phyloP scores from a whole-genome alignment of 2,797 vertebrate genomes.

The Podarcis lilfordi region DNA sequence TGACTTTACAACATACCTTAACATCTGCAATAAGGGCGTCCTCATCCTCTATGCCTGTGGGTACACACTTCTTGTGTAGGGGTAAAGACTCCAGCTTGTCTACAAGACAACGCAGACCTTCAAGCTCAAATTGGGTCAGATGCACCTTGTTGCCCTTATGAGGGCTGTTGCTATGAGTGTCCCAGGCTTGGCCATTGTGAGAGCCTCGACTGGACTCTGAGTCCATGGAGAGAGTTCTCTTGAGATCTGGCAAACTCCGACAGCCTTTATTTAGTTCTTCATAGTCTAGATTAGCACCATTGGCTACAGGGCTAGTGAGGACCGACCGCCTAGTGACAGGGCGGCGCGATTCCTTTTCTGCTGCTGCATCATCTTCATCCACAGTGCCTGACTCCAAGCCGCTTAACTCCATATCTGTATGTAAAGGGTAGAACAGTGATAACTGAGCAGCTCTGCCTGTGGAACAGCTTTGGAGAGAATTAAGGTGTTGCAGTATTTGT shows the following conservation, averaged over 20 bases:
- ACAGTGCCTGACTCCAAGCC: conserved; percentile 73
- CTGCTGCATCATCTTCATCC: conserved; percentile 76
- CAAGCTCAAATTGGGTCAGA: conserved; percentile 92
- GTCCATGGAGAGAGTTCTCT: conserved; percentile 78
- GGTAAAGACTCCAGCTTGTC: conserved; percentile 94
- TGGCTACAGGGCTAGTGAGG: conserved; percentile 80
- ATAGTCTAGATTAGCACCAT: conserved; percentile 78
- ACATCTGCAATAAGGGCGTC: conserved; percentile 89
- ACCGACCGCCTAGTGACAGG: conserved; percentile 72
- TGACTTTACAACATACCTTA: conserved; percentile 78
- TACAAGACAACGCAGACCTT: conserved; percentile 92
- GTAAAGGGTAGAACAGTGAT: neutral
- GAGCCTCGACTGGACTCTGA: conserved; percentile 77
- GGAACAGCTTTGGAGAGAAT: neutral
- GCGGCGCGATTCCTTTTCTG: conserved; percentile 74
- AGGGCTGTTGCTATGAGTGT: conserved; percentile 69
- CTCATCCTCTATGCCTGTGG: conserved; percentile 88
- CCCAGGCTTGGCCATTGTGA: conserved; percentile 80
- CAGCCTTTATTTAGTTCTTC: conserved; percentile 77
- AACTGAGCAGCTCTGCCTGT: neutral
- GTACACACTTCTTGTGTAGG: conserved; percentile 93
- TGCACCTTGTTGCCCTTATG: conserved; percentile 78
- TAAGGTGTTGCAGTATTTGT: neutral
- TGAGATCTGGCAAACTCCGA: conserved; percentile 73
- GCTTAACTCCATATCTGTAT: conserved; percentile 88